Percentiles rank a stretch among this genome's conserved stretches.
Evolutionary conservation across 2,113 vertebrate species (phyloP).

Genomic region (Steatornis caripensis): DNA sequence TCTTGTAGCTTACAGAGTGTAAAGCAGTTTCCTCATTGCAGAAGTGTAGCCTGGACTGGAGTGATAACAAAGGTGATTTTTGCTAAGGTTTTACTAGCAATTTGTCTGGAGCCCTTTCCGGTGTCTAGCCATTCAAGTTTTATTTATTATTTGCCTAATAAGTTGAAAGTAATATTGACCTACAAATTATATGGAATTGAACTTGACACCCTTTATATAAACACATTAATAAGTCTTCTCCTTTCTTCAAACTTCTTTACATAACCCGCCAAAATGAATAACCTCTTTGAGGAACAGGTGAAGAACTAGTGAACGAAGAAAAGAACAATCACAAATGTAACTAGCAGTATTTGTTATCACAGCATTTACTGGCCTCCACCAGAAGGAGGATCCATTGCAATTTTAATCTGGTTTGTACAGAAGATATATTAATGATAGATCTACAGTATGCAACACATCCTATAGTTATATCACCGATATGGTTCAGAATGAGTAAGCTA

Average conservation of each 20-base stretch:
- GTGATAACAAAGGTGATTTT: neutral
- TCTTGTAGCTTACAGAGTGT: neutral
- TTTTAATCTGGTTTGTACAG: neutral
- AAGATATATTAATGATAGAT: neutral
- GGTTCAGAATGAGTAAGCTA: neutral
- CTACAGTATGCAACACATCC: neutral
- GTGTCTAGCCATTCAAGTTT: neutral
- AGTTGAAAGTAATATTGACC: neutral
- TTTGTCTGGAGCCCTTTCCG: neutral
- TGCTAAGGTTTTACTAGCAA: neutral
- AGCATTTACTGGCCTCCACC: neutral
- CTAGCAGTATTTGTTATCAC: neutral
- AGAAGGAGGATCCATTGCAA: neutral
- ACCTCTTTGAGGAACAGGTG: neutral
- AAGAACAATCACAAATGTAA: neutral
- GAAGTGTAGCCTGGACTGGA: neutral
- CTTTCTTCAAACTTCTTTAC: neutral
- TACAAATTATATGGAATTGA: neutral
- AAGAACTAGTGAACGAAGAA: neutral
- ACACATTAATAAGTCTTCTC: neutral
- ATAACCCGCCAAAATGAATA: neutral
- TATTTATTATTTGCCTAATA: constrained; percentile 30
- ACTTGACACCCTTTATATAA: neutral
- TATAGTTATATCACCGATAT: neutral
- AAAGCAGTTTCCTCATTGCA: neutral